Base-by-base conservation (phyloP, 2,113 vertebrate genomes). In the Thalassarche chlororhynchos region DNA sequence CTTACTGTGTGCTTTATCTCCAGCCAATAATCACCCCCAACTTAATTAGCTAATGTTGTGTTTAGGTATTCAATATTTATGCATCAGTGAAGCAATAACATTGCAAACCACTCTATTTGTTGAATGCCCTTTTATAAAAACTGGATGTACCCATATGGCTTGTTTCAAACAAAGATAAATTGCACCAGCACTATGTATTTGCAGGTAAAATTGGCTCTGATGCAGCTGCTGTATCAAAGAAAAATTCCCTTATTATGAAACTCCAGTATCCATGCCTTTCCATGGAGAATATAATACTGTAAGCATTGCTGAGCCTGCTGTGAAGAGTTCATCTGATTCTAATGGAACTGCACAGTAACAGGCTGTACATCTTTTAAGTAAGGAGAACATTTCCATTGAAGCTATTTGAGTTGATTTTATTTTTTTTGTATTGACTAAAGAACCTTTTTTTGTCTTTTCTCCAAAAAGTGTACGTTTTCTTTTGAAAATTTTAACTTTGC, bases 21-120 rank as follows among this genome's bases (percentile, higher is more conserved):
- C 1, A 31, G 76, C 88, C 87, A 78, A 11, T 95, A 86, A 94
- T 86, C 71, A 90, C 62, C 75, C 58, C 47, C 75, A 90, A 57
- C 16, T 91, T 95, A 80, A 97, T 96, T 96, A 94, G 66, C 75
- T 83, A 74, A 91, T 72, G 62, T 29, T 83, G 75, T 83, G 54
- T 86, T 97, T 93, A 79, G 87, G 25, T 65, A 83, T 72, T 88
- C 93, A 66, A 74, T 85, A 94, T 77, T 91, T 90, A 61, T 77
- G 82, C 82, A 36, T 42, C 84, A 66, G 40, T 66, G 82, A 97
- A 90, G 79, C 78, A 75, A 14, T 38, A 87, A 65, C 71, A 31
- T 13, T 72, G 62, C 70, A 91, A 91, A 91, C 70, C 82, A 38
- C 91, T 75, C 90, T 76, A 15, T 84, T 71, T 84, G 52, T 24